Base-by-base conservation (phyloP, 2,113 vertebrate species). In the Eretmochelys imbricata region DNA sequence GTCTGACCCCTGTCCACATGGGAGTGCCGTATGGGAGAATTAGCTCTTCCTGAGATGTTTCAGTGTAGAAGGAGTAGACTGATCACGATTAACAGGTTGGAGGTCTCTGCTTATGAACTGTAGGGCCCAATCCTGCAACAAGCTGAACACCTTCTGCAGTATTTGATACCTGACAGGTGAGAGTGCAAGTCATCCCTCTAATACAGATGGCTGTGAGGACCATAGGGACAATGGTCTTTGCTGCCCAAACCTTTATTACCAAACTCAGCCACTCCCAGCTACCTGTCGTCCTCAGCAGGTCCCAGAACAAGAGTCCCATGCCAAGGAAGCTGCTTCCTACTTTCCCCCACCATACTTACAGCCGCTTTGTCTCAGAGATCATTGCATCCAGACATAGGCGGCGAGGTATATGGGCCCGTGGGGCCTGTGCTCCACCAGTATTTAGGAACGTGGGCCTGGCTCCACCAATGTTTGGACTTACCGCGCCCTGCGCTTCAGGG, bases 371-470 rank as follows among this genome's bases (percentile, higher is more conserved):
- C 90, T 80, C 75, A 46, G 38, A 8, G 38, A 24, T 25, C 72
- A 88, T 97, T 95, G 90, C 86, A 84, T 87, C 93, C 85, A 96
- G 38, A n/a, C 88, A 5, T 65, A 22, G 53, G 8, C 20, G 1
- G 53, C 5, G 20, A 54, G 53, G 22, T 53, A 20, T 53, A 53
- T 8, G 51, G 51, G 51, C 51, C 3, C 5, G 6, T 53, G 51
- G 49, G 51, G 17, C 20, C 53, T 54, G 20, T 22, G 53, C 20
- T 22, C 53, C 53, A 54, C 20, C 53, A 9, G 8, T 54, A 54
- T 22, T 54, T 54, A 54, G 20, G 53, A 54, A 54, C 80, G 88
- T 22, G 19, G 53, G 53, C 53, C 53, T 8, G 8, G 53, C 20
- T 54, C 20, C 53, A 54, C 53, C 53, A 22, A 9, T 54, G 53